A percentile compares a stretch with the other conserved stretches of the same genome.
phyloP scores from a whole-genome alignment of 1,140 invertebrate genomes.

The Polypedilum vanderplanki region DNA sequence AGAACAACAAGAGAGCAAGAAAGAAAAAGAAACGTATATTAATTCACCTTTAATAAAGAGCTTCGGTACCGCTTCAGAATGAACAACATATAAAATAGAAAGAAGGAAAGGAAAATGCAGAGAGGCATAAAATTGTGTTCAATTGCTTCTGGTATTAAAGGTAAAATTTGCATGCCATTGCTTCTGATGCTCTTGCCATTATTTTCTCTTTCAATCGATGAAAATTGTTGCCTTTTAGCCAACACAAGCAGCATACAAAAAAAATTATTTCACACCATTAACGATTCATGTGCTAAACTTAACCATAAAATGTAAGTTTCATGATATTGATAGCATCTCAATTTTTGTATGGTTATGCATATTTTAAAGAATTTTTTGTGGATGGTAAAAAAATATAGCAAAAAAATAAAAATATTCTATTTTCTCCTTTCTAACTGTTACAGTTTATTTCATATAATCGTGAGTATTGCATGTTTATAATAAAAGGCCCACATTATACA shows the following conservation, averaged over 20 bases:
- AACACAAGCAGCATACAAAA: background rate
- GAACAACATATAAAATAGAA: too few species aligned
- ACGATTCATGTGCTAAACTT: background rate
- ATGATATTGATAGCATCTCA: constrained; percentile 22
- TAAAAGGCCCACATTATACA: too few species aligned
- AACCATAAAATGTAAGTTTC: constrained; percentile 25
- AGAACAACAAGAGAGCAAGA: too few species aligned
- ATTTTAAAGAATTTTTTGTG: too few species aligned
- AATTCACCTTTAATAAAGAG: background rate
- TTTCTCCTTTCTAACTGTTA: too few species aligned
- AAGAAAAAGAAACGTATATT: too few species aligned
- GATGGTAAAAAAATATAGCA: too few species aligned
- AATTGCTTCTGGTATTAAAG: constrained; percentile 12
- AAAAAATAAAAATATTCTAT: too few species aligned
- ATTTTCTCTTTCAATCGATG: background rate
- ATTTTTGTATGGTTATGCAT: too few species aligned
- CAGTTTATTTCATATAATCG: too few species aligned
- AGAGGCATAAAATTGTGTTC: background rate
- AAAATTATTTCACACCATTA: constrained; percentile 28
- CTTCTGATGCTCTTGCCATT: background rate
- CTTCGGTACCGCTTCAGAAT: background rate
- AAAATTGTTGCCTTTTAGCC: background rate
- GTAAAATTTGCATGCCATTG: background rate
- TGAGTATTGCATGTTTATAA: too few species aligned
- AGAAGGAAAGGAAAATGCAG: too few species aligned